Evolutionary conservation across 2,888 invertebrate genomes (phyloP), one percentile per base, ranked within the genome.

Genomic region (Pyralis farinalis): DNA sequence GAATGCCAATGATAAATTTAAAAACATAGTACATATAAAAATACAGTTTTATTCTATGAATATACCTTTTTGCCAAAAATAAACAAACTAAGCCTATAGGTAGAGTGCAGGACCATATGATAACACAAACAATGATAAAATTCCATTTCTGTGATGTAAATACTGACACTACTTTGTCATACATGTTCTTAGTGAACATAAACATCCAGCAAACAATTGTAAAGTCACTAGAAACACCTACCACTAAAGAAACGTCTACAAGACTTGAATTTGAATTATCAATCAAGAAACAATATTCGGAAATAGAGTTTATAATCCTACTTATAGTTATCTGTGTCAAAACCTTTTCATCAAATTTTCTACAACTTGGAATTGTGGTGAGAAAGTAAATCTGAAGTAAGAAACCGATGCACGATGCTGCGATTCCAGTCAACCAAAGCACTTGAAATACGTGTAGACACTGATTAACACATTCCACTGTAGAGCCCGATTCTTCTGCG

Each of bases 121-220:
- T 10, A 1, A 60, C 10, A 0, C 67, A 66, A 0, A 65, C 37
- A 0, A 58, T 1, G 0, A 51, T 7, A 1, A 80, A 53, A 27
- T 58, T 68, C 7, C 43, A 45, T 28, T 62, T 62, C n/a, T 55
- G 50, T 3, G 57, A 33, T 1, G 49, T 43, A 21, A 76, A 77
- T 30, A 78, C 82, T 1, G 68, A 31, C 1, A 82, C 68, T 4
- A 81, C 62, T 56, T 81, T 81, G 9, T 78, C 68, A 46, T 80
- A 82, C 5, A 85, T 46, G 38, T 79, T 74, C 45, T 74, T 79
- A 0, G 78, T 73, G 42, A 77, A 83, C 1, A 80, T 43, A 28
- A 76, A 76, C 79, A 80, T 84, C 65, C 79, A 74, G 8, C 62
- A 58, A 0, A 81, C 46, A 0, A 83, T 38, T 0, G 65, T 70